Conservation (phyloP, 2,888 invertebrate genomes). For the Caenorhabditis virilis region DNA sequence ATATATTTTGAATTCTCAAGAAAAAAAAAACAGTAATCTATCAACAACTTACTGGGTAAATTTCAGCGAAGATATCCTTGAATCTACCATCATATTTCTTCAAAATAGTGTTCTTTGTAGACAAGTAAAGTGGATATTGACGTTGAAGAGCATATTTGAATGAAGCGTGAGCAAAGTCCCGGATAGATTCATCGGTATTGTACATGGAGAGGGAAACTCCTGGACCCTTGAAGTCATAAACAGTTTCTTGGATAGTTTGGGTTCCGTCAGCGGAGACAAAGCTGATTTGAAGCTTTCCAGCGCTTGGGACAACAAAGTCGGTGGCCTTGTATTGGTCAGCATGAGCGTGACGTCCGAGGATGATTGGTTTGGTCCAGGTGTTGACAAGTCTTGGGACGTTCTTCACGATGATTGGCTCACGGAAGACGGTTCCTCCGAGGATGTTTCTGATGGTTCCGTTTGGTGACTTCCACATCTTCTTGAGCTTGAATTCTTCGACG, state of each 20-base stretch:
- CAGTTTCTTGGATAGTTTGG: constrained; percentile 57
- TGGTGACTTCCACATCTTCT: constrained; percentile 74
- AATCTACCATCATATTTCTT: constrained; percentile 87
- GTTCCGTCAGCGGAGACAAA: constrained; percentile 74
- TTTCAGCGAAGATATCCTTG: constrained; percentile 89
- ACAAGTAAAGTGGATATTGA: constrained; percentile 76
- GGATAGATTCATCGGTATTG: constrained; percentile 84
- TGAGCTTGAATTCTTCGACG: constrained; percentile 78
- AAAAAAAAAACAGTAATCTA: neutral
- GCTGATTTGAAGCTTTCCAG: constrained; percentile 84
- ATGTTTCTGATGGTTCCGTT: constrained; percentile 75
- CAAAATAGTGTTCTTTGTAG: constrained; percentile 88
- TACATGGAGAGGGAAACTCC: constrained; percentile 92
- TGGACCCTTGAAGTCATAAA: constrained; percentile 49
- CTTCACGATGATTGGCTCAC: constrained; percentile 73
- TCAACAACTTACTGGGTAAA: constrained; percentile 74
- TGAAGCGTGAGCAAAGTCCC: constrained; percentile 91
- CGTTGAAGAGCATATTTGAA: constrained; percentile 86
- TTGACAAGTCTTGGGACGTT: constrained; percentile 92
- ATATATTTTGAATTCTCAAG: too few relatives aligned
- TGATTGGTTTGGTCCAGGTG: constrained; percentile 93
- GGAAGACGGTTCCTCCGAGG: constrained; percentile 73
- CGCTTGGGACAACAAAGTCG: constrained; percentile 90
- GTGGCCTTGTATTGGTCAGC: constrained; percentile 93
- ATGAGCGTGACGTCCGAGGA: constrained; percentile 88